A percentile compares a stretch with the other conserved stretches of the same genome.
Evolutionary conservation across 2,113 vertebrate species (phyloP).

Genomic region (Microtus richardsoni): DNA sequence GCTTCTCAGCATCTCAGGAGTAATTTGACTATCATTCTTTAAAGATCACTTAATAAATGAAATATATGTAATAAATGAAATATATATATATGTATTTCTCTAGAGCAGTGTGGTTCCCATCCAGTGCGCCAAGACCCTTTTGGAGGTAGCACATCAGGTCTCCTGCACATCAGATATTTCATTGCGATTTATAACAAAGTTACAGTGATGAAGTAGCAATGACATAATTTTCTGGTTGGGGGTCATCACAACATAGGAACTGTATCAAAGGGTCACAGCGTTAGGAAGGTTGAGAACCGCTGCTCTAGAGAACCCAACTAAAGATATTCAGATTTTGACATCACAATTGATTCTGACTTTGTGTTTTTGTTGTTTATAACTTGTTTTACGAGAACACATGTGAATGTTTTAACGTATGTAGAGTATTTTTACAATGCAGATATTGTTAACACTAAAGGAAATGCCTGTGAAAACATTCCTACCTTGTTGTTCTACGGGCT

Average conservation of each 20-base stretch:
- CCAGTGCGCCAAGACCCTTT: not conserved
- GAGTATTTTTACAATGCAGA: not conserved
- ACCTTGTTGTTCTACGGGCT: not conserved
- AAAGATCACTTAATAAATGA: not conserved
- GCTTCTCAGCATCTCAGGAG: not conserved
- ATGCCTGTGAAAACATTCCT: not conserved
- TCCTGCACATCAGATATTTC: not conserved
- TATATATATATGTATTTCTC: not conserved
- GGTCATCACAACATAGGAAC: not conserved
- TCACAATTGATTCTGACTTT: not conserved
- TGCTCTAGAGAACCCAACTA: not conserved
- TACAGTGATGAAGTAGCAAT: not conserved
- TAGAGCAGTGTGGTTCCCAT: not conserved
- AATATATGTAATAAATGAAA: not conserved
- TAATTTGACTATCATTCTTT: not conserved
- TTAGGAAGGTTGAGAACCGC: not conserved
- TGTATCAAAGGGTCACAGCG: not conserved
- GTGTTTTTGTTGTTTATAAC: conserved; percentile 43
- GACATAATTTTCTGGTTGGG: not conserved
- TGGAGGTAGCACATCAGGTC: not conserved
- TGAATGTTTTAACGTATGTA: conserved; percentile 32
- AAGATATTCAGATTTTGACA: not conserved
- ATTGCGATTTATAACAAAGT: not conserved
- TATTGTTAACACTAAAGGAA: conserved; percentile 32
- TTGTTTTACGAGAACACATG: not conserved